These are phyloP conservation scores for Eufriesea mexicana DNA, from an alignment of 1,140 invertebrate species.

Conservation along the genomic window DNA sequence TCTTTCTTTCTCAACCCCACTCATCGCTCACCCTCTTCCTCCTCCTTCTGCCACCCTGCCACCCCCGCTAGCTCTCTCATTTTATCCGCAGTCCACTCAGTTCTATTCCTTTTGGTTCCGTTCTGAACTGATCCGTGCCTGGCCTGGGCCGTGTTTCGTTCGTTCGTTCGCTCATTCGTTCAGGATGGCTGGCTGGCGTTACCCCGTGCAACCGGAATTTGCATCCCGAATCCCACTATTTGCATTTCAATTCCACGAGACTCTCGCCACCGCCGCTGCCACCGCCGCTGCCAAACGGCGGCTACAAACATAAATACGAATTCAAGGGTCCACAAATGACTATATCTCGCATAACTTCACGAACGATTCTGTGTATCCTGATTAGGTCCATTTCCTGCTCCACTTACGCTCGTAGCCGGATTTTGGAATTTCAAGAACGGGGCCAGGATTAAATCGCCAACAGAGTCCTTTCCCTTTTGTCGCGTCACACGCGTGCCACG, in stretches of 20 bases:
- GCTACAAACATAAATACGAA: slow-evolving; percentile 80
- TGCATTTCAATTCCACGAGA: slow-evolving; percentile 81
- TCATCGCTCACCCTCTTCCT: slow-evolving; percentile 64
- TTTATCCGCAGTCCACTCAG: slow-evolving; percentile 67
- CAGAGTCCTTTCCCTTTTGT: neutral
- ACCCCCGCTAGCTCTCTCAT: slow-evolving; percentile 12
- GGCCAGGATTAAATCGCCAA: neutral
- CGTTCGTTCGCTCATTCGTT: slow-evolving; percentile 68
- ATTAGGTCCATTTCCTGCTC: slow-evolving; percentile 57
- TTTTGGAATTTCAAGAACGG: neutral
- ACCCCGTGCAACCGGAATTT: slow-evolving; percentile 80
- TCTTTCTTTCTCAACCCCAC: slow-evolving; percentile 65
- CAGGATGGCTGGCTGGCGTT: slow-evolving; percentile 74
- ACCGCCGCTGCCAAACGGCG: slow-evolving; percentile 76
- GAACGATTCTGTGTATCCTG: slow-evolving; percentile 62
- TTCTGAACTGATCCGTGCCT: slow-evolving; percentile 67
- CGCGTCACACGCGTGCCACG: neutral
- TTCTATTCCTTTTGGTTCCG: slow-evolving; percentile 74
- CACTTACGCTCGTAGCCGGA: slow-evolving; percentile 6
- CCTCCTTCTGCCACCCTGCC: slow-evolving; percentile 11
- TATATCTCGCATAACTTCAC: slow-evolving; percentile 62
- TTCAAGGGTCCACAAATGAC: slow-evolving; percentile 69
- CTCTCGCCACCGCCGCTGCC: slow-evolving; percentile 66
- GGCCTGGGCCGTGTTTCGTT: slow-evolving; percentile 54
- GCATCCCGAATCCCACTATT: slow-evolving; percentile 80